A percentile compares a stretch with the other conserved stretches of the same genome.
Conservation (phyloP, 2,113 vertebrate species). For the Motacilla alba region DNA sequence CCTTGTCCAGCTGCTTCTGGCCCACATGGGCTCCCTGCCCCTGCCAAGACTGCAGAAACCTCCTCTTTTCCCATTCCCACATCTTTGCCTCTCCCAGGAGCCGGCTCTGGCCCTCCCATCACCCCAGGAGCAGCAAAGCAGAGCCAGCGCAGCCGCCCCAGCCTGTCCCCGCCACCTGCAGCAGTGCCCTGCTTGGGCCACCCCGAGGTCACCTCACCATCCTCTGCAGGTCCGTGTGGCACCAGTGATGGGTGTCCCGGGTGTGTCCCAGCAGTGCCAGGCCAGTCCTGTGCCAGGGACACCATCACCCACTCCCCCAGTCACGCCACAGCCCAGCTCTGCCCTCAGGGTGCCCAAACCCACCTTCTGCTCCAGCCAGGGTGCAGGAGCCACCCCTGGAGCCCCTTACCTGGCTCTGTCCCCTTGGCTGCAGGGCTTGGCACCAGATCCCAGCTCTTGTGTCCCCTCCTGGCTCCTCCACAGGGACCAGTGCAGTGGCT, state of each 20-base stretch:
- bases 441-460: neutral
- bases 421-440: neutral
- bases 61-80: constrained; percentile 57
- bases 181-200: neutral
- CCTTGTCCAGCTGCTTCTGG: constrained; percentile 38
- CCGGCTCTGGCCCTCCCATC: constrained; percentile 8
- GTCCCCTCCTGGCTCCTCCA: constrained; percentile 46
- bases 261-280: neutral
- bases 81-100: constrained; percentile 38
- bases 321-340: accelerated
- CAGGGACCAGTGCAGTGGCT: neutral
- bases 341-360: neutral
- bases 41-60: constrained; percentile 36
- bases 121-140: neutral
- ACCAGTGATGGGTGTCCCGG: constrained; percentile 14
- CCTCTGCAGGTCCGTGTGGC: constrained; percentile 24
- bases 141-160: neutral
- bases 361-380: neutral
- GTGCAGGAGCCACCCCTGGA: accelerated
- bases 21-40: neutral
- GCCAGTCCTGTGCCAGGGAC: neutral
- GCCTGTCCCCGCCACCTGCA: neutral
- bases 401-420: constrained; percentile 50
- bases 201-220: neutral
- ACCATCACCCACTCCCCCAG: accelerated